Percentiles rank a stretch among this genome's conserved stretches.
Evolutionary conservation across 2,113 vertebrate species (phyloP).

Genomic region (Semicossyphus pulcher): DNA sequence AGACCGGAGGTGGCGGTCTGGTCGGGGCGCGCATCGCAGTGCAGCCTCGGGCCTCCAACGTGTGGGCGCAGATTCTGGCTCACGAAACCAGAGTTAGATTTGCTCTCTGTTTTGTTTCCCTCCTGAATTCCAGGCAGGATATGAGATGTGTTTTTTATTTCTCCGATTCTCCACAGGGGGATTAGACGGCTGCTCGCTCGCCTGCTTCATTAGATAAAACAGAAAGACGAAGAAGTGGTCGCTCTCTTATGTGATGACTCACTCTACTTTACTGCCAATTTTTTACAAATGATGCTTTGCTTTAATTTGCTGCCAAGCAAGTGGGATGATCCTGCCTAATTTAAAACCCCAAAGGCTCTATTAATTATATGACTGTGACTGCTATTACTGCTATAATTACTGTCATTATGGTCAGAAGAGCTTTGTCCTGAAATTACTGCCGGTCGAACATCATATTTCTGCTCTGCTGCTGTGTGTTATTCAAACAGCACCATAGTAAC

Average conservation of each 20-base stretch:
- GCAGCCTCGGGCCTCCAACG: not conserved
- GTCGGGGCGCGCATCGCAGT: not conserved
- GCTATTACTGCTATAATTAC: conserved; percentile 16
- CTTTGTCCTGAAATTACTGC: not conserved
- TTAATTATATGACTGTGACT: conserved; percentile 40
- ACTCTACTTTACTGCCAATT: conserved; percentile 10
- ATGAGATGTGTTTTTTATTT: conserved; percentile 35
- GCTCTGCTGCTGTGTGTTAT: conserved; percentile 9
- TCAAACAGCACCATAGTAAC: too few species aligned
- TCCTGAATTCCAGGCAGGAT: conserved; percentile 32
- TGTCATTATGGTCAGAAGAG: not conserved
- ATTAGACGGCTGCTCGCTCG: conserved; percentile 21
- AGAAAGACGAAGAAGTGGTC: conserved; percentile 7
- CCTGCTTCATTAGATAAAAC: conserved; percentile 37
- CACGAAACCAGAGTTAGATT: conserved; percentile 4
- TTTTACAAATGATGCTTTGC: conserved; percentile 10
- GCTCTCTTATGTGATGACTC: conserved; percentile 42
- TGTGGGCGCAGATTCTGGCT: conserved; percentile 36
- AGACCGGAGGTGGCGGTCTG: conserved; percentile 34
- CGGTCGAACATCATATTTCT: not conserved
- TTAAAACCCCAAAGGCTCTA: conserved; percentile 2
- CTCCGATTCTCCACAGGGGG: conserved; percentile 3
- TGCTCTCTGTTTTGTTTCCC: conserved; percentile 3
- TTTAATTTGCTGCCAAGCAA: conserved; percentile 29
- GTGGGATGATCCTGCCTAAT: conserved; percentile 21